Percentiles rank a stretch among this genome's conserved stretches.
Conservation (phyloP, 2,888 invertebrate species). For the Hirtodrosophila alboralis region DNA sequence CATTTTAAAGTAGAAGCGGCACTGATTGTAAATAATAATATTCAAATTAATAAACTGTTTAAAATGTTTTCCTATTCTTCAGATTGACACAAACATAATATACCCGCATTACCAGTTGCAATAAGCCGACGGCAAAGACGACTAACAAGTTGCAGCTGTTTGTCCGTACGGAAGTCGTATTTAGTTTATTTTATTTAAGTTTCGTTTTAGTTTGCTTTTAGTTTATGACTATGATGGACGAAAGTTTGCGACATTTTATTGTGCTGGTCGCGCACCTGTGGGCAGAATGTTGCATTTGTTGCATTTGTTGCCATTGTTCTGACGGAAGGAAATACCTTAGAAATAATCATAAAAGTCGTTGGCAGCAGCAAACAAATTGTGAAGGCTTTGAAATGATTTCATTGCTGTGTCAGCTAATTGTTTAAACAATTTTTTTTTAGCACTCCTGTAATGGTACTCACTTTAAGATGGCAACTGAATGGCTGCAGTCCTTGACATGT, state of each 20-base stretch:
- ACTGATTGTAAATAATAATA: too few relatives aligned
- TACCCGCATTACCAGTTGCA: background rate
- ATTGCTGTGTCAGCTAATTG: slow-evolving; percentile 20
- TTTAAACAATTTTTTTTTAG: slow-evolving; percentile 13
- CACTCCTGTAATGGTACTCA: background rate
- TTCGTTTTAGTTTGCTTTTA: slow-evolving; percentile 45
- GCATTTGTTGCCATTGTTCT: slow-evolving; percentile 19
- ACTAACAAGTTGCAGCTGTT: slow-evolving; percentile 54
- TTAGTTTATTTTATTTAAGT: slow-evolving; percentile 37
- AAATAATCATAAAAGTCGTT: slow-evolving; percentile 22
- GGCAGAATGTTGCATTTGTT: slow-evolving; percentile 19
- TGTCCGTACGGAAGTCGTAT: slow-evolving; percentile 41
- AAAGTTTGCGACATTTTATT: slow-evolving; percentile 58
- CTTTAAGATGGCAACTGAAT: slow-evolving; percentile 20
- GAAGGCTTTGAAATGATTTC: background rate
- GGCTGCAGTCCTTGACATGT: slow-evolving; percentile 58
- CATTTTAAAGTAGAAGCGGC: too few relatives aligned
- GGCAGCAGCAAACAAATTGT: slow-evolving; percentile 9
- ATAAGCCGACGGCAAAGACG: slow-evolving; percentile 10
- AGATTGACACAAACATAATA: background rate
- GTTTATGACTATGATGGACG: slow-evolving; percentile 54
- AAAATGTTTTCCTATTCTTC: too few relatives aligned
- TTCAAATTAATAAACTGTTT: too few relatives aligned
- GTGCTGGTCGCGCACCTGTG: slow-evolving; percentile 48
- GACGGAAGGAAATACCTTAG: slow-evolving; percentile 3